Evolutionary conservation across 2,888 invertebrate species (phyloP).

Genomic region (Callimorpha dominula): DNA sequence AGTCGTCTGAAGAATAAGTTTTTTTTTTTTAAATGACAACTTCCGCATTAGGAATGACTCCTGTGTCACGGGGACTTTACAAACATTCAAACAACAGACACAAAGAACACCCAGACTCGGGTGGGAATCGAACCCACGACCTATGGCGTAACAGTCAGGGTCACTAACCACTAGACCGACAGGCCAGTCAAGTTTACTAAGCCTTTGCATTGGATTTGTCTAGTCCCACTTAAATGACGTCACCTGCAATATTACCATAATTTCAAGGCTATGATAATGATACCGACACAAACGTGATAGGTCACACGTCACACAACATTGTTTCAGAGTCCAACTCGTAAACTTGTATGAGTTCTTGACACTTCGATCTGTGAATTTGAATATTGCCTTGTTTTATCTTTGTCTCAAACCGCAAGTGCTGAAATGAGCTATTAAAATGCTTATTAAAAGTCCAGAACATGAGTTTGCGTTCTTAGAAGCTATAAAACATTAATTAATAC

Average conservation of each 20-base stretch:
- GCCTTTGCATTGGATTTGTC: background rate
- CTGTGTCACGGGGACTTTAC: too few relatives aligned
- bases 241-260: constrained; percentile 7
- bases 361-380: constrained; percentile 19
- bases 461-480: constrained; percentile 13
- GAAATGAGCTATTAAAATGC: constrained; percentile 9
- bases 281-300: constrained; percentile 35
- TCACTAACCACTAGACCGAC: too few relatives aligned
- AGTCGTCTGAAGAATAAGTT: too few relatives aligned
- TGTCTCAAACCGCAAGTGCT: background rate
- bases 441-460: background rate
- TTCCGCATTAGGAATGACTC: too few relatives aligned
- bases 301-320: constrained; percentile 32
- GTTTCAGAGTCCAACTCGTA: constrained; percentile 23
- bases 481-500: background rate
- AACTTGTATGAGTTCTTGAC: constrained; percentile 17
- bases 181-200: background rate
- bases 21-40: too few relatives aligned
- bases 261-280: constrained; percentile 4
- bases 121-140: too few relatives aligned
- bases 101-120: too few relatives aligned
- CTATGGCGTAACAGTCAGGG: too few relatives aligned
- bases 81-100: too few relatives aligned
- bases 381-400: background rate
- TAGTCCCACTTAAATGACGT: background rate